Percentiles rank a stretch among this genome's conserved stretches.
Evolutionary conservation across 2,797 vertebrate genomes (phyloP).

Genomic region (Pelodytes ibericus): DNA sequence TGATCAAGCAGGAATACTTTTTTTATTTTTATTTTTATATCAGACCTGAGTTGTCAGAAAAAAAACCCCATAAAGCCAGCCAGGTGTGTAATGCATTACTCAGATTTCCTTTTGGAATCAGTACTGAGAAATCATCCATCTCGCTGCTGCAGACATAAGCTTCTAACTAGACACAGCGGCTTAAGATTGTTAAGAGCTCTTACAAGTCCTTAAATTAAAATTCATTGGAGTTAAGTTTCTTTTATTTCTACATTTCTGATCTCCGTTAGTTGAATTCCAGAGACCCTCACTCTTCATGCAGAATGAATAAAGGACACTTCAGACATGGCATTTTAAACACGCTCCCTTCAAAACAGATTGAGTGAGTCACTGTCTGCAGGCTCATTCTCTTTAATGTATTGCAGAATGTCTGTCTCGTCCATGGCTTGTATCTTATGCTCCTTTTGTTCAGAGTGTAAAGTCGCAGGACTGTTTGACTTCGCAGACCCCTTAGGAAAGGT

Average conservation of each 20-base stretch:
- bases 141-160: too few relatives aligned
- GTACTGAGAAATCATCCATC: too few relatives aligned
- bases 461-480: not conserved
- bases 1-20: too few relatives aligned
- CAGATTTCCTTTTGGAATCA: too few relatives aligned
- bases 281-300: not conserved
- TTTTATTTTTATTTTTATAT: too few relatives aligned
- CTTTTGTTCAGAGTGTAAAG: slow-evolving; percentile 28
- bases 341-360: slow-evolving; percentile 74
- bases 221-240: not conserved
- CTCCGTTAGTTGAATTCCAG: not conserved
- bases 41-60: too few relatives aligned
- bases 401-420: slow-evolving; percentile 80
- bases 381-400: slow-evolving; percentile 82
- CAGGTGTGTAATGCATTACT: too few relatives aligned
- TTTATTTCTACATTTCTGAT: not conserved
- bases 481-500: slow-evolving; percentile 67
- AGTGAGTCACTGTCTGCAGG: slow-evolving; percentile 61
- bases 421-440: slow-evolving; percentile 70
- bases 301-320: slow-evolving; percentile 40
- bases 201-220: not conserved
- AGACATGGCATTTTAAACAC: not conserved
- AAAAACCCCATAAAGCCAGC: too few relatives aligned
- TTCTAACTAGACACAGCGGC: not conserved
- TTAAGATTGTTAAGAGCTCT: not conserved